phyloP scores from a whole-genome alignment of 2,113 vertebrate genomes.

The Mystacornis crossleyi region DNA sequence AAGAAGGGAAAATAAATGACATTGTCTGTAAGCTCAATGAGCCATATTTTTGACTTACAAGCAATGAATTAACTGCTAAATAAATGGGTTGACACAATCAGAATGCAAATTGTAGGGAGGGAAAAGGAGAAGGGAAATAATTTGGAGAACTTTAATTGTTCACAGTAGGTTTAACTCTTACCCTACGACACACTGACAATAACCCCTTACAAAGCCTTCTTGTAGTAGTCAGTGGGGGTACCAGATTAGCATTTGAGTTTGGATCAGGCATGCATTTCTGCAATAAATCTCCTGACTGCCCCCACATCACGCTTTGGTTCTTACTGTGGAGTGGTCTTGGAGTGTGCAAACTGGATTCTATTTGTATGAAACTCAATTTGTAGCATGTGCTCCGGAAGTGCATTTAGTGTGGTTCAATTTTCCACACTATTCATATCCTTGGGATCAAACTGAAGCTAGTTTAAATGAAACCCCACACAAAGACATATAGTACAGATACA shows the following conservation, averaged over 20 bases:
- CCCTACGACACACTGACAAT: background rate
- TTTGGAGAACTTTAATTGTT: slow-evolving; percentile 25
- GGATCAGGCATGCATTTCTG: background rate
- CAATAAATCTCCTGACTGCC: background rate
- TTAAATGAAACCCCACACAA: background rate
- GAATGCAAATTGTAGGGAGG: slow-evolving; percentile 1
- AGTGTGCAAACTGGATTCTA: background rate
- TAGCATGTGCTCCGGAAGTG: background rate
- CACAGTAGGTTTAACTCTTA: slow-evolving; percentile 7
- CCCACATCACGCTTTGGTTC: background rate
- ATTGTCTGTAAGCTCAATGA: slow-evolving; percentile 12
- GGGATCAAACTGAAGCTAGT: background rate
- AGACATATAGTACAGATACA: background rate
- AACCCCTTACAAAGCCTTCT: background rate
- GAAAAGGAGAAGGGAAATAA: background rate
- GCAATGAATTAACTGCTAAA: slow-evolving; percentile 39
- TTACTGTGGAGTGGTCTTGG: background rate
- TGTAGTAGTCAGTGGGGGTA: background rate
- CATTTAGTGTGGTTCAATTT: background rate
- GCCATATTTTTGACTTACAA: slow-evolving; percentile 12
- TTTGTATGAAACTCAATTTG: background rate
- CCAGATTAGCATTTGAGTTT: background rate
- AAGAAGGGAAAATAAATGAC: background rate
- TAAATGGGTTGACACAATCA: slow-evolving; percentile 16
- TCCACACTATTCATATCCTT: background rate